Percentiles rank a stretch among this genome's conserved stretches.
Conservation (phyloP, 2,797 vertebrate species). For the Spatula versicolor region DNA sequence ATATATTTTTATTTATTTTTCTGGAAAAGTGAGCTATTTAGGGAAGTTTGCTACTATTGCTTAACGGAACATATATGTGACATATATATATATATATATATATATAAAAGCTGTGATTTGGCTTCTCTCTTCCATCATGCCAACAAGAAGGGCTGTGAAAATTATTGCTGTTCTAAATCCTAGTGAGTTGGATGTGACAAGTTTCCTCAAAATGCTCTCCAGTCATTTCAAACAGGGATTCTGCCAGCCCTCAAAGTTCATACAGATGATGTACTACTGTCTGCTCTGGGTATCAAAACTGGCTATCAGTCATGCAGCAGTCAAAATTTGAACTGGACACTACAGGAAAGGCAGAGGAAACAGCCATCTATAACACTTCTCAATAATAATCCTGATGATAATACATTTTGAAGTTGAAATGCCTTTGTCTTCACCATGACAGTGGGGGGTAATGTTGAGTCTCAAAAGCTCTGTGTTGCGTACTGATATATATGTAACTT, state of each 20-base stretch:
- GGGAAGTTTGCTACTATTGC: background rate
- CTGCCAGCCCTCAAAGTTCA: background rate
- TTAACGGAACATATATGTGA: background rate
- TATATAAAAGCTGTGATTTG: background rate
- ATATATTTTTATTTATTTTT: background rate
- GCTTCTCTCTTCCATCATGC: background rate
- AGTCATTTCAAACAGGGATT: background rate
- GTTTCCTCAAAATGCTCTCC: background rate
- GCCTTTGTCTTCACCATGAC: background rate
- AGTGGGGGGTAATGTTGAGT: background rate
- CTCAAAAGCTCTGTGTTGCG: background rate
- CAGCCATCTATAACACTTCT: background rate
- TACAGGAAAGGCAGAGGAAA: background rate
- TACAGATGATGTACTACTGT: background rate
- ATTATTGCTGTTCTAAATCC: background rate
- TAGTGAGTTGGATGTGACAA: background rate
- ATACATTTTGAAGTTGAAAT: background rate
- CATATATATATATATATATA: too few relatives aligned
- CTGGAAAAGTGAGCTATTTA: background rate
- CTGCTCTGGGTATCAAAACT: slow-evolving; percentile 14
- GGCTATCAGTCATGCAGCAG: background rate
- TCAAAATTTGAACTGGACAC: background rate
- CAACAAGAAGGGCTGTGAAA: background rate
- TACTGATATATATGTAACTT: rapidly evolving
- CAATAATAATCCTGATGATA: background rate